Evolutionary conservation across 2,888 invertebrate species (phyloP), one percentile per base, ranked within the genome.

Genomic region (Thereva nobilitata): DNA sequence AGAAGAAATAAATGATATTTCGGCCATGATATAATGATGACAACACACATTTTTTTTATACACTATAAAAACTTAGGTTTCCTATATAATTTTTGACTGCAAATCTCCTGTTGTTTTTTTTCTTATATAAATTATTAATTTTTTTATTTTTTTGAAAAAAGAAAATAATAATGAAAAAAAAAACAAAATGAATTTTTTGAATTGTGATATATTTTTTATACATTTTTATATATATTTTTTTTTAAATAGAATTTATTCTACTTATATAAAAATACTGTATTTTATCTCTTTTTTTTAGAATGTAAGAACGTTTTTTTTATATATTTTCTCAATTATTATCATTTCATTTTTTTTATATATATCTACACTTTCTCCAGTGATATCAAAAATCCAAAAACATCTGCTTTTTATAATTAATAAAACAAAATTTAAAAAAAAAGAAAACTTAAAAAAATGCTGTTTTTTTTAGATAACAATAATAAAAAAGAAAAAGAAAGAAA

Each of bases 151-250:
- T 56, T 44, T 34, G 10, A 7, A 42, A 42, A 41, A 56, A 34
- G 9, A 56, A 10, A 12, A 34, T n/a, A 44, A 35, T 42, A 5
- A 53, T 10, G 38, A 23, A 52, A 8, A 52, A 37, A 35, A 3
- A 53, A 53, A 37, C 4, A n/a, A n/a, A 52, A 52, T 44, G n/a
- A 44, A 44, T 50, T 61, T 50, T 61, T 59, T 61, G 49, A 50
- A 61, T 61, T 61, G 61, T 61, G 61, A 61, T 61, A 61, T 61
- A 61, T 61, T 61, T 61, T 61, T 57, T 35, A 45, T 50, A 50
- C 35, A 50, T 50, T 34, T 23, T 23, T 50, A 40, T 61, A 41
- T 61, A 61, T 10, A 59, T n/a, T 50, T 12, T 38, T 61, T 49
- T 40, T n/a, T 10, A 40, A 23, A 23, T 23, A 23, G 23, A 23